Percentiles rank a stretch among this genome's conserved stretches.
Evolutionary conservation across 1,140 invertebrate genomes (phyloP).

Genomic region (Zaprionus tsacasi): DNA sequence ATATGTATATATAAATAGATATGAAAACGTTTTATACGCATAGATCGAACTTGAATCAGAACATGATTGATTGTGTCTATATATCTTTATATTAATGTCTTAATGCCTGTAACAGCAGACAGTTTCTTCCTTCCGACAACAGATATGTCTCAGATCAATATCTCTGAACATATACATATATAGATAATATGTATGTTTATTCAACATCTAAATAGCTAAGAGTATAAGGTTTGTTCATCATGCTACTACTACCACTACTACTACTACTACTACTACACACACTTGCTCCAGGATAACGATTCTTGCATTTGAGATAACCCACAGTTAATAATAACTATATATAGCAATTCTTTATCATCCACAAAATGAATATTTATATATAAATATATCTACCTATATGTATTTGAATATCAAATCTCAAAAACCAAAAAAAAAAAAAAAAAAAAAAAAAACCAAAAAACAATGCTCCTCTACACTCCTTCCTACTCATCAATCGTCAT

Average conservation of each 20-base stretch:
- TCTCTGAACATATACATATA: conserved; percentile 30
- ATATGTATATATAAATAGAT: conserved; percentile 25
- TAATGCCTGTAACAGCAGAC: conserved; percentile 50
- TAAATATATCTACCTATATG: conserved; percentile 63
- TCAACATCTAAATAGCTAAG: conserved; percentile 54
- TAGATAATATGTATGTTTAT: conserved; percentile 52
- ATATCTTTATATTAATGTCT: conserved; percentile 41
- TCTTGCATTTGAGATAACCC: conserved; percentile 68
- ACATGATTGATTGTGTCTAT: conserved; percentile 35
- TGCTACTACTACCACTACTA: conserved; percentile 55
- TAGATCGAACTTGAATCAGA: conserved; percentile 31
- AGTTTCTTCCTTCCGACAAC: conserved; percentile 56
- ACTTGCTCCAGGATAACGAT: conserved; percentile 68
- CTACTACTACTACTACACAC: conserved; percentile 48
- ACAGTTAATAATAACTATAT: conserved; percentile 47
- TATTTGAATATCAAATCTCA: conserved; percentile 60
- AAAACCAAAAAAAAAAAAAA: conserved; percentile 48
- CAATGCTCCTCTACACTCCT: conserved; percentile 77
- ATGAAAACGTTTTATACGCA: conserved; percentile 16
- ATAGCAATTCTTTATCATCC: conserved; percentile 70
- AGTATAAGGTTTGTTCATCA: conserved; percentile 65
- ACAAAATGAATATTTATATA: conserved; percentile 49
- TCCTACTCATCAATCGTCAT: conserved; percentile 83
- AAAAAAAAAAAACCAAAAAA: conserved; percentile 51
- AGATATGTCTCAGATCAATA: conserved; percentile 36